phyloP scores from a whole-genome alignment of 2,888 invertebrate species.

The Augiades crinisus region DNA sequence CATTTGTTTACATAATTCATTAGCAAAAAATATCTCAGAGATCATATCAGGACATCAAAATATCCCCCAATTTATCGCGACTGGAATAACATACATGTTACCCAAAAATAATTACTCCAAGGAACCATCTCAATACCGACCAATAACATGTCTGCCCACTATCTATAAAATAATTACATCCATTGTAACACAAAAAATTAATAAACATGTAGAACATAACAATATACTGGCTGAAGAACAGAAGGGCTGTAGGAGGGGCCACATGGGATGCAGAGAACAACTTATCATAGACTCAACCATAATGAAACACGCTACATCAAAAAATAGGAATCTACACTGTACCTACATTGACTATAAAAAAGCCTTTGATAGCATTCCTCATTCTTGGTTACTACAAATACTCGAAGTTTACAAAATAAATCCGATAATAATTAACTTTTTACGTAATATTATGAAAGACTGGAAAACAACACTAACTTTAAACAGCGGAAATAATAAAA shows the following conservation, averaged over 20 bases:
- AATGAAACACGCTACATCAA: background rate
- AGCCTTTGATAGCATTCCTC: slow-evolving; percentile 31
- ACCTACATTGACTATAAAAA: slow-evolving; percentile 25
- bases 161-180: slow-evolving; percentile 31
- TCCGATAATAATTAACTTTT: slow-evolving; percentile 19
- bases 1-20: slow-evolving; percentile 7
- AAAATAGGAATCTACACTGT: slow-evolving; percentile 25
- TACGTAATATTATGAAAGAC: slow-evolving; percentile 2
- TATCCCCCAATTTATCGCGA: slow-evolving; percentile 24
- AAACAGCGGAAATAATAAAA: background rate
- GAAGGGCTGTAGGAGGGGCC: slow-evolving; percentile 15
- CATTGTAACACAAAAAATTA: slow-evolving; percentile 20
- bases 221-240: slow-evolving; percentile 27
- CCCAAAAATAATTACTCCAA: slow-evolving; percentile 23
- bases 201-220: slow-evolving; percentile 13
- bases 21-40: slow-evolving; percentile 19
- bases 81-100: slow-evolving; percentile 29
- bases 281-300: slow-evolving; percentile 13
- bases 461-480: slow-evolving; percentile 8
- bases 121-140: slow-evolving; percentile 30
- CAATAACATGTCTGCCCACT: slow-evolving; percentile 33
- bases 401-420: slow-evolving; percentile 29
- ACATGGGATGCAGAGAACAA: slow-evolving; percentile 27
- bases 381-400: slow-evolving; percentile 28
- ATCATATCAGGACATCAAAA: slow-evolving; percentile 4